phyloP scores from a whole-genome alignment of 2,888 invertebrate genomes.

The Frankliniella intonsa region DNA sequence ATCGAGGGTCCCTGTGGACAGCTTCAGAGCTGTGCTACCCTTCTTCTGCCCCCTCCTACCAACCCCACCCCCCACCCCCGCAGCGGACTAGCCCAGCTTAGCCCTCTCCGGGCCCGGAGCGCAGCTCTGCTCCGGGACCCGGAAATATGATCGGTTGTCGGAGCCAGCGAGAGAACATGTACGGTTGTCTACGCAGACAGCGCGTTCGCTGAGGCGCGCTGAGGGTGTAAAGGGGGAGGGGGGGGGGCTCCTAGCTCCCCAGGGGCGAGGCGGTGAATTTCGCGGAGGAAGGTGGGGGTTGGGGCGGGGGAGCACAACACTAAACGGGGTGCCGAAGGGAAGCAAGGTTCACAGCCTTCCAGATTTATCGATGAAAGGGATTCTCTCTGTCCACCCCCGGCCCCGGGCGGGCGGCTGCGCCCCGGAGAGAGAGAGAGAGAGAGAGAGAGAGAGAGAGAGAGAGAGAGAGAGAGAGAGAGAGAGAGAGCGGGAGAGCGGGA shows the following conservation, averaged over 20 bases:
- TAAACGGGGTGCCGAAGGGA: background rate
- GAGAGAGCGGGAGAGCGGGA: too few species aligned
- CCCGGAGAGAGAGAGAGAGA: too few species aligned
- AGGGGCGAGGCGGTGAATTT: too few species aligned
- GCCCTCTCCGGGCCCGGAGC: background rate
- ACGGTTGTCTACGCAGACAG: constrained; percentile 11
- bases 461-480: too few species aligned
- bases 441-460: too few species aligned
- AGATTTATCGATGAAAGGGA: background rate
- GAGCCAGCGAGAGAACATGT: background rate
- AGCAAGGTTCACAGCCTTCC: background rate
- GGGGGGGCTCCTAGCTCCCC: too few species aligned
- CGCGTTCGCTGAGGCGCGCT: background rate
- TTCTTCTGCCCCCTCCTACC: background rate
- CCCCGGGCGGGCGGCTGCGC: too few species aligned
- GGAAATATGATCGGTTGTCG: constrained; percentile 12
- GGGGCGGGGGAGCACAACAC: background rate
- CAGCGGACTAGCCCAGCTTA: too few species aligned
- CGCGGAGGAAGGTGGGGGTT: background rate
- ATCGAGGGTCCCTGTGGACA: constrained; percentile 14
- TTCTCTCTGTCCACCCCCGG: too few species aligned
- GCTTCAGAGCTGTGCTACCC: constrained; percentile 5
- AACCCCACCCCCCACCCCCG: background rate
- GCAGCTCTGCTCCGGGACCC: background rate
- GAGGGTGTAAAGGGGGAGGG: background rate